A percentile compares a stretch with the other conserved stretches of the same genome.
phyloP scores from a whole-genome alignment of 37 sponge, comb jelly and placozoan genomes.

The Cladorhizidae sp. region DNA sequence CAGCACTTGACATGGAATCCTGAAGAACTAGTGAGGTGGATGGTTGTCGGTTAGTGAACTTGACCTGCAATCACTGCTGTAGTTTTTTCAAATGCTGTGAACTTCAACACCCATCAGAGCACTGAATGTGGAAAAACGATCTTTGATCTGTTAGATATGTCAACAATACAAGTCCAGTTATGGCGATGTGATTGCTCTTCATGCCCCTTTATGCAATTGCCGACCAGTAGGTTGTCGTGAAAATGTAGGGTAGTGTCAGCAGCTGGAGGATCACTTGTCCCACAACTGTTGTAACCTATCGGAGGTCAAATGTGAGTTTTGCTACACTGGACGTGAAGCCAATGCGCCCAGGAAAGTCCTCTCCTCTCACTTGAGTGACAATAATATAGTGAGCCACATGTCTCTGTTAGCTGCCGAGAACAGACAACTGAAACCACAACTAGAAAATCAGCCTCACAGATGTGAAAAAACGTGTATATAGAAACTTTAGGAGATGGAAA shows the following conservation, averaged over 20 bases:
- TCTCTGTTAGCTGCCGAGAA: conserved; percentile 2
- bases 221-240: conserved; percentile 15
- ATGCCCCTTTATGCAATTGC: conserved; percentile 4
- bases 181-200: conserved; percentile 18
- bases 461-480: too few species aligned
- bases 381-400: not conserved
- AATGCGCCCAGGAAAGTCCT: conserved; percentile 21
- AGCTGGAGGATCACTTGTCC: conserved; percentile 2
- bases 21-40: not conserved
- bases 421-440: not conserved
- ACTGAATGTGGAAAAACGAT: conserved; percentile 1
- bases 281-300: conserved; percentile 15
- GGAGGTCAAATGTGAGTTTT: conserved; percentile 9
- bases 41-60: conserved; percentile 11
- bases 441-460: too few species aligned
- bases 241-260: not conserved
- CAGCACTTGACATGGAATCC: conserved; percentile 1
- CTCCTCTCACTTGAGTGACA: not conserved
- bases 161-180: conserved; percentile 1
- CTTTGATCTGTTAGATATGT: conserved; percentile 29
- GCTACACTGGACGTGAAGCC: conserved; percentile 18
- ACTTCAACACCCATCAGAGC: not conserved
- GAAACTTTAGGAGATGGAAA: too few species aligned
- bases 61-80: conserved; percentile 9
- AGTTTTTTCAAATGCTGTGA: not conserved